Base-by-base conservation (phyloP, 2,888 invertebrate genomes). In the Antitype chi region DNA sequence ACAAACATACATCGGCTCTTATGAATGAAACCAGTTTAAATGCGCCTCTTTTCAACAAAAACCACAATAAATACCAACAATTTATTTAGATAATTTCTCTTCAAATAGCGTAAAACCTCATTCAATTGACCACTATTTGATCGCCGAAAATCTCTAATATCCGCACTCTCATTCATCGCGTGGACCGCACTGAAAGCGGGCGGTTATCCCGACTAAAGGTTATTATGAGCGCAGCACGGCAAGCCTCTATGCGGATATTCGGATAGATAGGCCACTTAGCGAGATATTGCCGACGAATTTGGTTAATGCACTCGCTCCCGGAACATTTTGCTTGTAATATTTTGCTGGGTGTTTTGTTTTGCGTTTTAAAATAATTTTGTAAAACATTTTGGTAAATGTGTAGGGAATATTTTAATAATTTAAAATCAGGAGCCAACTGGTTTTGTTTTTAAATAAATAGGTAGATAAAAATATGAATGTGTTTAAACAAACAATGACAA, bases 211-310 rank as follows among this genome's bases (percentile, higher is more conserved):
- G 66, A 74, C 86, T 89, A 86, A 87, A 82, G 85, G 87, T 87
- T 88, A 89, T 88, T 88, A 89, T 87, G 81, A 85, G 84, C 79
- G 80, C 74, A 74, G 83, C 70, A 79, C 74, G 74, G 74, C 80
- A 80, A 81, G 78, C 80, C 77, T 84, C 87, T 85, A 82, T 85
- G 87, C 87, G 87, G 87, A 89, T 89, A 89, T 89, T 88, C 87
- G 85, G 85, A 85, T 84, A 89, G 88, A 89, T 89, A 90, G 89
- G 88, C 84, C 90, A 91, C 90, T 91, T 90, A 90, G 87, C 85
- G 85, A 80, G 84, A 87, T 86, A 88, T 86, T 87, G 86, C 85
- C 82, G 81, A 82, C 82, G 86, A 86, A 87, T 87, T 90, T 86
- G 80, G 90, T 88, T 90, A 89, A 90, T 90, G 88, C 87, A 88